phyloP scores from a whole-genome alignment of 2,888 invertebrate species.

The Leucophenga maculata region DNA sequence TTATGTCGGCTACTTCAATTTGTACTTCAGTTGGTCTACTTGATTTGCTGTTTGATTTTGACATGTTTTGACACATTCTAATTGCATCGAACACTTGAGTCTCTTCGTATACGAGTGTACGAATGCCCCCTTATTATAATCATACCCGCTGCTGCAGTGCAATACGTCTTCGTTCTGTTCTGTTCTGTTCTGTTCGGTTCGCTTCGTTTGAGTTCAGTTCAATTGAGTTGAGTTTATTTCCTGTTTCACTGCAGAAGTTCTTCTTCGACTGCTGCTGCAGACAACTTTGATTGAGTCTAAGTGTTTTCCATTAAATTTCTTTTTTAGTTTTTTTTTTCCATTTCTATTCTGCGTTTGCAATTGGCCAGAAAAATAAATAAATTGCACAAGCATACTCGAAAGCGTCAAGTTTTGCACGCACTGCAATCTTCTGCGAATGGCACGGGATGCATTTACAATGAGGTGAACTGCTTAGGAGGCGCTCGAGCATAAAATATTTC shows the following conservation, averaged over 20 bases:
- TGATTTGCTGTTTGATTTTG: conserved; percentile 55
- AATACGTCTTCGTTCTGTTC: too few relatives aligned
- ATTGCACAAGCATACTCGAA: conserved; percentile 4
- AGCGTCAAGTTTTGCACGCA: not conserved
- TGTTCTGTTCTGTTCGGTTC: not conserved
- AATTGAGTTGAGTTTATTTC: conserved; percentile 1
- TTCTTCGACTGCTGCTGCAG: conserved; percentile 31
- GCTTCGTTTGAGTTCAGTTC: not conserved
- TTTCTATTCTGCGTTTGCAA: conserved; percentile 13
- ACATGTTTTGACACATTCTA: conserved; percentile 57
- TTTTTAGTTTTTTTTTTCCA: conserved; percentile 19
- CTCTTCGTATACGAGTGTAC: too few relatives aligned
- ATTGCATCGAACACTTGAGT: conserved; percentile 40
- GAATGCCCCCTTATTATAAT: too few relatives aligned
- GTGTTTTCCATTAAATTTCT: conserved; percentile 42
- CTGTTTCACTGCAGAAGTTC: conserved; percentile 3
- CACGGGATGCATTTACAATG: too few relatives aligned
- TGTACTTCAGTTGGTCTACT: conserved; percentile 48
- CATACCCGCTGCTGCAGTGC: not conserved
- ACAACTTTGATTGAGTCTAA: conserved; percentile 34
- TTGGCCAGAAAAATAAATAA: conserved; percentile 32
- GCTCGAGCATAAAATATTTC: too few relatives aligned
- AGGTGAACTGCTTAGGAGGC: too few relatives aligned
- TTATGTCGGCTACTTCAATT: conserved; percentile 41
- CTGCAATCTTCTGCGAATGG: too few relatives aligned